phyloP scores from a whole-genome alignment of 1,140 invertebrate genomes.

The Papilio dardanus region DNA sequence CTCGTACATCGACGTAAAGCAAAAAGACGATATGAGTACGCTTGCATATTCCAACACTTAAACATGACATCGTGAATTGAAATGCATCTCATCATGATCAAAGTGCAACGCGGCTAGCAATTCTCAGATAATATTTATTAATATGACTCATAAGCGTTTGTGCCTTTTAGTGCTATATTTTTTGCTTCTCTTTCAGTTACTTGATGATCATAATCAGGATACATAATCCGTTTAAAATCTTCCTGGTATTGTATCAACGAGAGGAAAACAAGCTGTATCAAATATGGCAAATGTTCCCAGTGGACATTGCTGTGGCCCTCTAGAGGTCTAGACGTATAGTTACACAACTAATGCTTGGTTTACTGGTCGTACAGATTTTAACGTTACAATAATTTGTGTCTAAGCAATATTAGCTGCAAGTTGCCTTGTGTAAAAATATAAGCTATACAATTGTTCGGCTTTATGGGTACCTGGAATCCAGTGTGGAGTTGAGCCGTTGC shows the following conservation, averaged over 20 bases:
- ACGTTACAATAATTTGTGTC: no score
- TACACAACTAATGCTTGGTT: no score
- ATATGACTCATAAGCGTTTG: slow-evolving; percentile 9
- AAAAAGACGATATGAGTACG: not conserved
- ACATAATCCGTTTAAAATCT: not conserved
- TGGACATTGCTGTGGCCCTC: no score
- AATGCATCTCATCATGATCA: slow-evolving; percentile 26
- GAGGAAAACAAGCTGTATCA: no score
- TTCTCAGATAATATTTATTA: slow-evolving; percentile 21
- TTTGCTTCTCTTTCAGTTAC: not conserved
- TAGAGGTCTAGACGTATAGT: no score
- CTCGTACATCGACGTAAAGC: not conserved
- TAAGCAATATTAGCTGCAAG: no score
- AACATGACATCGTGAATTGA: slow-evolving; percentile 14
- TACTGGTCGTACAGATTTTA: no score
- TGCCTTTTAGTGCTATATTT: not conserved
- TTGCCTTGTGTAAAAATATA: no score
- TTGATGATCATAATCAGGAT: not conserved
- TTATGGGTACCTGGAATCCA: slow-evolving; percentile 77
- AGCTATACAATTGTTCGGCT: no score
- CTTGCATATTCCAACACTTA: slow-evolving; percentile 8
- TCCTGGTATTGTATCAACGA: no score
- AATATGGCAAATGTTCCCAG: no score
- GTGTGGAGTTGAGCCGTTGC: slow-evolving; percentile 74
- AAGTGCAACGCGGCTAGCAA: slow-evolving; percentile 9